These are phyloP conservation scores for Cassiopea andromeda DNA, from an alignment of 30 jellyfish, hydroid and myxozoan species.

Conservation along the genomic window DNA sequence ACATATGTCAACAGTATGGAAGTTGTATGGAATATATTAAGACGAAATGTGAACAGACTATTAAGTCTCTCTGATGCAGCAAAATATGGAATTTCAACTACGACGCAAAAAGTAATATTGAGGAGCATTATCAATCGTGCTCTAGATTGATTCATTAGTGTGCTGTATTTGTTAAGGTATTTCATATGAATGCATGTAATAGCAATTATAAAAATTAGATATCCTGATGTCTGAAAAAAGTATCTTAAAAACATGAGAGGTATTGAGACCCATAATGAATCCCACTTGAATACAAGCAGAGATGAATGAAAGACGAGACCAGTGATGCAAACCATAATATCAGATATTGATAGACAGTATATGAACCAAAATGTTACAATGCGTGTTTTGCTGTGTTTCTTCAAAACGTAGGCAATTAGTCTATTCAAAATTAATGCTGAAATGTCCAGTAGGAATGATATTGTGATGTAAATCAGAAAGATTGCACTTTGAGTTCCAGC, in stretches of 20 bases:
- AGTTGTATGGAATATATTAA: not conserved
- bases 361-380: not conserved
- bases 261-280: not conserved
- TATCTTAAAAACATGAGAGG: not conserved
- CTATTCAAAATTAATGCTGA: not conserved
- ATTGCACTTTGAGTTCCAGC: not conserved
- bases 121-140: not conserved
- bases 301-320: not conserved
- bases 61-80: not conserved
- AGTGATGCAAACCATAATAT: not conserved
- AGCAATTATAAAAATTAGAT: not conserved
- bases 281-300: not conserved
- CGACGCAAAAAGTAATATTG: not conserved
- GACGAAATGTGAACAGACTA: not conserved
- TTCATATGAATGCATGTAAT: constrained; percentile 5
- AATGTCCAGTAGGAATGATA: not conserved
- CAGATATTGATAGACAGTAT: not conserved
- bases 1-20: not conserved
- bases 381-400: not conserved
- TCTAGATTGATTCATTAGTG: not conserved
- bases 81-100: not conserved
- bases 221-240: not conserved
- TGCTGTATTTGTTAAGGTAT: not conserved
- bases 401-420: not conserved
- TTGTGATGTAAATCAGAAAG: not conserved